Conservation (phyloP, 2,113 vertebrate species). For the Pomatorhinus ruficollis region DNA sequence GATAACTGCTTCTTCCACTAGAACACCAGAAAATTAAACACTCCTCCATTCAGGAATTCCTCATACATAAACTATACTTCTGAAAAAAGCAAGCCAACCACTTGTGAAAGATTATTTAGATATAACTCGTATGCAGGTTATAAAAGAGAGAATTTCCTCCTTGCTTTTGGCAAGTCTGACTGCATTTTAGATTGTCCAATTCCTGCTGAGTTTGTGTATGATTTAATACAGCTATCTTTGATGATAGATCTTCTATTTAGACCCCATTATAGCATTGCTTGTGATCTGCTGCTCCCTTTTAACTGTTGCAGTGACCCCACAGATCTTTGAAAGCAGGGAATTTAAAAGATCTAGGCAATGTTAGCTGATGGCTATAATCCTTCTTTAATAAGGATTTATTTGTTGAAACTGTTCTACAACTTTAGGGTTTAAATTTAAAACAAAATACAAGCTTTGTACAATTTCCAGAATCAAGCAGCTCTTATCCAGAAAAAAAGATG, state of each 20-base stretch:
- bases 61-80: background rate
- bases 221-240: background rate
- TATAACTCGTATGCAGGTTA: background rate
- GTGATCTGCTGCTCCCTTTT: background rate
- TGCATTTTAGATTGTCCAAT: background rate
- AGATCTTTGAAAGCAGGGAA: background rate
- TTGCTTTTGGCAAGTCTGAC: background rate
- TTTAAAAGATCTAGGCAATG: background rate
- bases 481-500: background rate
- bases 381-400: background rate
- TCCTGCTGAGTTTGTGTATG: background rate
- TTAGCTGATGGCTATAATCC: background rate
- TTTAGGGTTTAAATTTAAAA: background rate
- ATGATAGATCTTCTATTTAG: background rate
- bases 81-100: background rate
- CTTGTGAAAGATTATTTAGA: background rate
- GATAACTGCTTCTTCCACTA: background rate
- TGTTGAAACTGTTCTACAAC: background rate
- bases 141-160: background rate
- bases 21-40: background rate
- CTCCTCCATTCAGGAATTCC: background rate
- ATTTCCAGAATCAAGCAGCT: background rate
- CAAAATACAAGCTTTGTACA: background rate
- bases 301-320: background rate
- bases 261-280: fast-evolving